A percentile compares a stretch with the other conserved stretches of the same genome.
phyloP scores from a whole-genome alignment of 2,113 vertebrate species.

The Toxotes jaculatrix region DNA sequence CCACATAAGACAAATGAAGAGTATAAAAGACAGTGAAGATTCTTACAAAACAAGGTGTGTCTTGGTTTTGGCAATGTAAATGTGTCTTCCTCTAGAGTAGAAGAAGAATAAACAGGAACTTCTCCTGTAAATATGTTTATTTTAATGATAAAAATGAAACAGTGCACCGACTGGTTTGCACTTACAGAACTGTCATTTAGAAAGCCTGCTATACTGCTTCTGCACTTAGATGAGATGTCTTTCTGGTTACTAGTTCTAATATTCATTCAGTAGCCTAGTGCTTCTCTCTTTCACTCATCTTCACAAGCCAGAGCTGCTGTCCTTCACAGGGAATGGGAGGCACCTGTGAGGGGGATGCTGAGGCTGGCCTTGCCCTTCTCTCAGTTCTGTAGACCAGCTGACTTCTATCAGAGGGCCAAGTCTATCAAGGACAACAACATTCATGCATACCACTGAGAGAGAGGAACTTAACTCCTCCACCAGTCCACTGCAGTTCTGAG shows the following conservation, averaged over 20 bases:
- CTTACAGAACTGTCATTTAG: conserved; percentile 1
- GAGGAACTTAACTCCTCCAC: conserved; percentile 40
- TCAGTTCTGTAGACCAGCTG: conserved; percentile 58
- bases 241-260: not conserved
- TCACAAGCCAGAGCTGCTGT: conserved; percentile 24
- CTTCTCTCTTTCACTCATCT: not conserved
- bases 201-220: conserved; percentile 6
- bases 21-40: conserved; percentile 31
- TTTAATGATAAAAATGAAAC: conserved; percentile 10
- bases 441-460: conserved; percentile 21
- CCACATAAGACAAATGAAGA: conserved; percentile 77
- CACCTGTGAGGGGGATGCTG: conserved; percentile 75
- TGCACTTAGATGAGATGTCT: not conserved
- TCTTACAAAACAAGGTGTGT: conserved; percentile 70
- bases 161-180: not conserved
- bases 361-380: conserved; percentile 53
- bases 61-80: conserved; percentile 54
- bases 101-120: conserved; percentile 67
- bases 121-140: conserved; percentile 23
- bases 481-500: not conserved
- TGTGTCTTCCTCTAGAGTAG: conserved; percentile 20
- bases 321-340: conserved; percentile 60
- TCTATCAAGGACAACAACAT: conserved; percentile 63
- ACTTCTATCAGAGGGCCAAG: conserved; percentile 64
- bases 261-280: not conserved